A percentile compares a stretch with the other conserved stretches of the same genome.
phyloP scores from a whole-genome alignment of 2,113 vertebrate species.

The Charadrius vociferus region DNA sequence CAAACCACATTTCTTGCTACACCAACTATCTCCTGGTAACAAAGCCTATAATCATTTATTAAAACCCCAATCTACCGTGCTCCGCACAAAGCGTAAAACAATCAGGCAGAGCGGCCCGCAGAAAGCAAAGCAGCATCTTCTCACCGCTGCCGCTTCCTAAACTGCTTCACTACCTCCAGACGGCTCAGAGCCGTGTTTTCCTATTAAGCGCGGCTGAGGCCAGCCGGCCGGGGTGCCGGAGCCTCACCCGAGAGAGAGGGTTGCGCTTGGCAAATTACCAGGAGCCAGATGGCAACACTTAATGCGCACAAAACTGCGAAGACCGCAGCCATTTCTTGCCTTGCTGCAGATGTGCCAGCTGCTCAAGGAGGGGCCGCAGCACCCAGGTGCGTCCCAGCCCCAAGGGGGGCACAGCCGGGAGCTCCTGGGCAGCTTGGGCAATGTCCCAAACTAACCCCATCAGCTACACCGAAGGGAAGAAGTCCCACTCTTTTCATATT shows the following conservation, averaged over 20 bases:
- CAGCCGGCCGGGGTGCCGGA: not conserved
- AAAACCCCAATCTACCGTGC: slow-evolving; percentile 70
- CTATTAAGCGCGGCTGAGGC: not conserved
- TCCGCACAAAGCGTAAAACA: slow-evolving; percentile 47
- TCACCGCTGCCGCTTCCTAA: slow-evolving; percentile 42
- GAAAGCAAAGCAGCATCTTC: slow-evolving; percentile 38
- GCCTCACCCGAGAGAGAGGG: not conserved
- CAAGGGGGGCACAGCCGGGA: not conserved
- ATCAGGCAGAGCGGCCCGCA: slow-evolving; percentile 1
- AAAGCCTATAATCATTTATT: slow-evolving; percentile 79
- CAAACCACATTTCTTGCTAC: slow-evolving; percentile 76
- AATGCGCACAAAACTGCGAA: slow-evolving; percentile 31
- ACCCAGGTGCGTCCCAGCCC: not conserved
- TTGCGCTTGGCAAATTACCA: slow-evolving; percentile 42
- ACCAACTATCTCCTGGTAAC: slow-evolving; percentile 75
- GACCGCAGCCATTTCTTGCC: slow-evolving; percentile 13
- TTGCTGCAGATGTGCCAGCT: slow-evolving; percentile 40
- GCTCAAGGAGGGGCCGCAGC: not conserved
- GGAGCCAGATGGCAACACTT: slow-evolving; percentile 49
- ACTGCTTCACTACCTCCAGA: slow-evolving; percentile 18
- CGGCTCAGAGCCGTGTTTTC: slow-evolving; percentile 8
- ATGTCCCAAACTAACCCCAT: not conserved
- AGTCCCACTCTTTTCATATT: not conserved
- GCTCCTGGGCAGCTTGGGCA: not conserved
- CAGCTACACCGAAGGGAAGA: not conserved